Conservation (phyloP, 2,113 vertebrate genomes). For the Sander lucioperca region DNA sequence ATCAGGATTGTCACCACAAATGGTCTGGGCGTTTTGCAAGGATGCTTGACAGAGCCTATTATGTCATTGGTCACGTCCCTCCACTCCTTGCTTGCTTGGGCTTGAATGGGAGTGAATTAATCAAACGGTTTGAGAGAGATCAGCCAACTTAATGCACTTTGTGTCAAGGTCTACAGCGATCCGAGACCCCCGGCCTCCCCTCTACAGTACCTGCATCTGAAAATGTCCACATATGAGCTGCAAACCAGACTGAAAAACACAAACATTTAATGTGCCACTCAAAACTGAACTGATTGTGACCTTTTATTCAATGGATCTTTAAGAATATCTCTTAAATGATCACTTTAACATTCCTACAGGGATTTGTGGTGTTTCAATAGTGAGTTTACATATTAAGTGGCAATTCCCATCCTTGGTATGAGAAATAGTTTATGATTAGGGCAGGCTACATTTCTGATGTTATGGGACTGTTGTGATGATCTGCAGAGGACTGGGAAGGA, state of each 20-base stretch:
- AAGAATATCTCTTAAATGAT: not conserved
- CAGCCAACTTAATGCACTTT: constrained; percentile 72
- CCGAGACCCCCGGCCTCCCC: constrained; percentile 38
- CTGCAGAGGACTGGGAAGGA: not conserved
- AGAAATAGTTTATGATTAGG: not conserved
- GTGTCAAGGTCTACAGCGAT: constrained; percentile 56
- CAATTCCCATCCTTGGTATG: not conserved
- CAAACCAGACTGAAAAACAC: not conserved
- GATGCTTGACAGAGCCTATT: constrained; percentile 79
- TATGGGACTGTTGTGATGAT: not conserved
- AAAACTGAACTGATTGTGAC: not conserved
- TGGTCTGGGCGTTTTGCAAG: constrained; percentile 82
- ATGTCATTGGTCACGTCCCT: constrained; percentile 80
- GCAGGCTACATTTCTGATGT: too few species aligned
- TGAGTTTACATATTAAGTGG: not conserved
- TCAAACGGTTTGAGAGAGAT: constrained; percentile 76
- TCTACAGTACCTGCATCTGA: constrained; percentile 39
- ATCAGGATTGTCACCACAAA: constrained; percentile 84
- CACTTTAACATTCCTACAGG: not conserved
- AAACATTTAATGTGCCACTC: not conserved
- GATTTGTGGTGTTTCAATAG: not conserved
- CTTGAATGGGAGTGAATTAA: constrained; percentile 78
- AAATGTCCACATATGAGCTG: not conserved
- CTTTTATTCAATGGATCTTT: not conserved
- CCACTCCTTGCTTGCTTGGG: constrained; percentile 62